Percentiles rank a stretch among this genome's conserved stretches.
Evolutionary conservation across 2,797 vertebrate species (phyloP).

Genomic region (Parauchenoglanis ngamensis): DNA sequence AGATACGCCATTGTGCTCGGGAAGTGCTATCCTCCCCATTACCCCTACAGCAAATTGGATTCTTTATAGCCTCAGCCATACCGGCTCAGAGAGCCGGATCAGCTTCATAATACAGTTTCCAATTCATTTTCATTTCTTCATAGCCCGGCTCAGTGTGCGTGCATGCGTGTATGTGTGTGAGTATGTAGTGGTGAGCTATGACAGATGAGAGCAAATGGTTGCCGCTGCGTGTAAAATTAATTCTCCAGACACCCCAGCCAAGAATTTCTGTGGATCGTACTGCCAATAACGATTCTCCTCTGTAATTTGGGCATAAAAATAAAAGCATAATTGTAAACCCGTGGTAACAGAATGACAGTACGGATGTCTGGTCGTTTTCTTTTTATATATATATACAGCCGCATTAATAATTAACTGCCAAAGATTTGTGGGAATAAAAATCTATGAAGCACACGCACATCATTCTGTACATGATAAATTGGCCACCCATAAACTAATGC

Average conservation of each 20-base stretch:
- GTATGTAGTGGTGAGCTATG: slow-evolving; percentile 37
- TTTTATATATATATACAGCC: slow-evolving; percentile 44
- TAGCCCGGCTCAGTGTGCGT: slow-evolving; percentile 27
- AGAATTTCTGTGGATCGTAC: slow-evolving; percentile 50
- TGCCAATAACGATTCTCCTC: slow-evolving; percentile 45
- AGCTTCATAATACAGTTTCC: slow-evolving; percentile 49
- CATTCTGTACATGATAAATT: slow-evolving; percentile 28
- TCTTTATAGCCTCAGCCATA: slow-evolving; percentile 55
- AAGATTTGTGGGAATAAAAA: slow-evolving; percentile 35
- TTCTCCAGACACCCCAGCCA: slow-evolving; percentile 47
- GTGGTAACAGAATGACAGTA: slow-evolving; percentile 42
- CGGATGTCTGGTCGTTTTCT: slow-evolving; percentile 39
- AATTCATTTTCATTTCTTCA: slow-evolving; percentile 52
- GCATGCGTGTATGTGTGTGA: slow-evolving; percentile 22
- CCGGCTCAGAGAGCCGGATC: slow-evolving; percentile 45
- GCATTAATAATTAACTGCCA: slow-evolving; percentile 52
- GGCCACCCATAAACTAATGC: slow-evolving; percentile 14
- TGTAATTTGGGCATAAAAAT: slow-evolving; percentile 59
- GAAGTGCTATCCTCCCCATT: slow-evolving; percentile 47
- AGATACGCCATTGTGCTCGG: slow-evolving; percentile 41
- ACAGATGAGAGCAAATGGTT: slow-evolving; percentile 54
- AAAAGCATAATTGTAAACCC: slow-evolving; percentile 55
- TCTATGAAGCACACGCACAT: slow-evolving; percentile 3
- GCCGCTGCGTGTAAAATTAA: slow-evolving; percentile 57
- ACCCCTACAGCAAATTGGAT: slow-evolving; percentile 55